Percentiles rank a stretch among this genome's conserved stretches.
phyloP scores from a whole-genome alignment of 2,797 vertebrate genomes.

The Heliangelus exortis region DNA sequence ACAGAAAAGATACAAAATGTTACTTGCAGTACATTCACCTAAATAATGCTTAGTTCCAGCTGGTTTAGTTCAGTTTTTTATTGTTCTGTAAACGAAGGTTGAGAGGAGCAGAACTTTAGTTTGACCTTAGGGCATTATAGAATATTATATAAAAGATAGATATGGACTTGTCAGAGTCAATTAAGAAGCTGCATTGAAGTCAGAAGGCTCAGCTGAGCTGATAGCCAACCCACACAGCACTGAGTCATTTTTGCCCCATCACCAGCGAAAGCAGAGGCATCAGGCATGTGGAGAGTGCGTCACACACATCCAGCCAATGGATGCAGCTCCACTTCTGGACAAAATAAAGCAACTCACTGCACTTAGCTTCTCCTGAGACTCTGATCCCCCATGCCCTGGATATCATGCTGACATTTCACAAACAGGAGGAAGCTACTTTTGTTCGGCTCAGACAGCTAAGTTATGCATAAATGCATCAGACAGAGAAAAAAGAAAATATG shows the following conservation, averaged over 20 bases:
- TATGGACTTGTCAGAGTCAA: conserved; percentile 63
- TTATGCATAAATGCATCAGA: not conserved
- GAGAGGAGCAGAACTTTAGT: conserved; percentile 42
- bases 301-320: conserved; percentile 30
- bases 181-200: conserved; percentile 23
- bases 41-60: conserved; percentile 14
- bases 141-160: conserved; percentile 66
- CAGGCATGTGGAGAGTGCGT: conserved; percentile 34
- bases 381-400: not conserved
- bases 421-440: not conserved
- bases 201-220: conserved; percentile 50
- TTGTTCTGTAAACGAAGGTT: conserved; percentile 5
- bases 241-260: conserved; percentile 66
- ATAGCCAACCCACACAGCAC: conserved; percentile 59
- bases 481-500: not conserved
- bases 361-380: not conserved
- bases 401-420: not conserved
- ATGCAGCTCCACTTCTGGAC: not conserved
- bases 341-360: conserved; percentile 22
- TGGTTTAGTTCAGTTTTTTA: conserved; percentile 10
- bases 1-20: not conserved
- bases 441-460: not conserved
- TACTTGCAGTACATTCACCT: not conserved
- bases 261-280: conserved; percentile 10
- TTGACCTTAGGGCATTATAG: conserved; percentile 54